These are phyloP conservation scores for Neoascia interrupta DNA, from an alignment of 2,888 invertebrate genomes.

Conservation along the genomic window DNA sequence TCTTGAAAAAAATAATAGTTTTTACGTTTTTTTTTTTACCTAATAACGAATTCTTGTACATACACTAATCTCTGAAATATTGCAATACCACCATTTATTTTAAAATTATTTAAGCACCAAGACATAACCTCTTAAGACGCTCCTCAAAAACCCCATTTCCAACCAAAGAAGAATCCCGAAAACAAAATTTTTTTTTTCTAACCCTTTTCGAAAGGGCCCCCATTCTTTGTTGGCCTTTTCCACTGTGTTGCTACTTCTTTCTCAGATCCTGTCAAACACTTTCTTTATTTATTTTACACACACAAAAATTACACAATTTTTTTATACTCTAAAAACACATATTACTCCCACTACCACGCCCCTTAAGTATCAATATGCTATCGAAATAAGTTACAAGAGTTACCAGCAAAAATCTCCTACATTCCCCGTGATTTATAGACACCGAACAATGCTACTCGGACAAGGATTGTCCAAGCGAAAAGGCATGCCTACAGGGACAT, in stretches of 20 bases:
- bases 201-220: constrained; percentile 35
- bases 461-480: constrained; percentile 94
- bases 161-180: constrained; percentile 34
- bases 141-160: constrained; percentile 47
- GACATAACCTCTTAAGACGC: constrained; percentile 46
- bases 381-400: constrained; percentile 64
- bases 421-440: constrained; percentile 75
- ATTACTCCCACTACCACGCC: constrained; percentile 43
- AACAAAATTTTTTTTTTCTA: constrained; percentile 38
- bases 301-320: constrained; percentile 44
- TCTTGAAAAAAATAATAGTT: constrained; percentile 81
- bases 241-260: constrained; percentile 1
- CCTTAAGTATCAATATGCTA: constrained; percentile 56
- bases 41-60: constrained; percentile 66
- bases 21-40: constrained; percentile 28
- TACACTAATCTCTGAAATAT: constrained; percentile 65
- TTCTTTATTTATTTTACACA: constrained; percentile 33
- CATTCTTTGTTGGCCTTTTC: constrained; percentile 21
- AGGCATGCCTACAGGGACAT: constrained; percentile 93
- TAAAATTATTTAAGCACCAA: constrained; percentile 69
- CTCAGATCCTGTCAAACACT: constrained; percentile 44
- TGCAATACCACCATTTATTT: constrained; percentile 67
- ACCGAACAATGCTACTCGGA: constrained; percentile 94
- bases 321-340: no score
- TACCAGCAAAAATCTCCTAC: constrained; percentile 66